phyloP scores from a whole-genome alignment of 2,888 invertebrate genomes.

The Pyralis farinalis region DNA sequence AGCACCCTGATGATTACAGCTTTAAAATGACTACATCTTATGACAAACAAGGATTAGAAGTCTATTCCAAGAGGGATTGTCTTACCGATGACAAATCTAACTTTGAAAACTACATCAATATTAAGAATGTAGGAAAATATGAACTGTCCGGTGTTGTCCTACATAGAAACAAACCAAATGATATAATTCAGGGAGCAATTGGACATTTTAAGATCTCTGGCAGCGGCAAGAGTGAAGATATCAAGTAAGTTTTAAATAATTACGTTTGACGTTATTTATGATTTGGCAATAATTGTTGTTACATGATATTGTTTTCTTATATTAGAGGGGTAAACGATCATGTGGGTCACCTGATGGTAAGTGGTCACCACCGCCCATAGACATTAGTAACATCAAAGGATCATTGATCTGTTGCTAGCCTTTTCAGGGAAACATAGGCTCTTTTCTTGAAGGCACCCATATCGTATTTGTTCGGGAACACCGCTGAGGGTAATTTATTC shows the following conservation, averaged over 20 bases:
- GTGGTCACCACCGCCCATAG: too few species aligned
- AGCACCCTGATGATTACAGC: slow-evolving; percentile 63
- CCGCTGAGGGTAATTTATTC: too few species aligned
- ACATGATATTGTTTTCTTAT: too few species aligned
- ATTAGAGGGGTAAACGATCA: too few species aligned
- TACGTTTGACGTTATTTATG: too few species aligned
- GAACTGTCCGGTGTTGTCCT: slow-evolving; percentile 81
- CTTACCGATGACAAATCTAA: slow-evolving; percentile 81
- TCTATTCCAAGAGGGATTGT: slow-evolving; percentile 80
- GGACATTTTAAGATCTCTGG: slow-evolving; percentile 73
- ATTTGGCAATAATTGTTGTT: too few species aligned
- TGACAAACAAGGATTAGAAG: slow-evolving; percentile 58
- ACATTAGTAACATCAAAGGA: too few species aligned
- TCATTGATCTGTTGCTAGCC: too few species aligned
- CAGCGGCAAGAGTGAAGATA: slow-evolving; percentile 73
- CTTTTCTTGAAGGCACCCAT: too few species aligned
- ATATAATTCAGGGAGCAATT: slow-evolving; percentile 78
- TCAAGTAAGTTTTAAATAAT: slow-evolving; percentile 71
- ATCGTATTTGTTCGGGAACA: too few species aligned
- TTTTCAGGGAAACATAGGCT: too few species aligned
- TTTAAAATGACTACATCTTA: slow-evolving; percentile 45
- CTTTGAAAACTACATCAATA: slow-evolving; percentile 78
- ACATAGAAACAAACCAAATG: slow-evolving; percentile 77
- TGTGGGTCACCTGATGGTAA: too few species aligned
- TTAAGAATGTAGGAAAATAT: slow-evolving; percentile 83